Percentiles rank a stretch among this genome's conserved stretches.
phyloP scores from a whole-genome alignment of 2,888 invertebrate species.

The Kuschelorhynchus macadamiae region DNA sequence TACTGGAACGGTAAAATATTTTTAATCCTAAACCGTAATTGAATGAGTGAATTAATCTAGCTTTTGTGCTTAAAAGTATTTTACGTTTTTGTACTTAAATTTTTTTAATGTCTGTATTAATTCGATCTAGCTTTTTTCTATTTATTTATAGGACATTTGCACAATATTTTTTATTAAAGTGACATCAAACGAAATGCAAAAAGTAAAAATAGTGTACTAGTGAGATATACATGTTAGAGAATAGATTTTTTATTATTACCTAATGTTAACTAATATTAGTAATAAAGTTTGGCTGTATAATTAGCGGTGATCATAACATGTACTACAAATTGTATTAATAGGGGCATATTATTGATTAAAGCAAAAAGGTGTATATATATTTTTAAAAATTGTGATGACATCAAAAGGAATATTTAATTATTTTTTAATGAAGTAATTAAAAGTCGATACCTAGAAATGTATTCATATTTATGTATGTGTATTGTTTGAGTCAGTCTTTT shows the following conservation, averaged over 20 bases:
- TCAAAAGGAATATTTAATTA: not conserved
- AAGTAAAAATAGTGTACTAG: constrained; percentile 12
- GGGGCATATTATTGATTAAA: constrained; percentile 2
- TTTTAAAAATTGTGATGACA: not conserved
- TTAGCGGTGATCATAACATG: constrained; percentile 25
- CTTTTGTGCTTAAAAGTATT: constrained; percentile 13
- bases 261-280: constrained; percentile 42
- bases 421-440: too few species aligned
- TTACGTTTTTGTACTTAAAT: constrained; percentile 22
- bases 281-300: constrained; percentile 43
- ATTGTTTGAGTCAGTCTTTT: too few species aligned
- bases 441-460: too few species aligned
- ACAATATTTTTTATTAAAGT: constrained; percentile 17
- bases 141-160: constrained; percentile 1
- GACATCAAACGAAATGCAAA: constrained; percentile 20
- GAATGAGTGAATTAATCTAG: not conserved
- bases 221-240: constrained; percentile 29
- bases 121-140: not conserved
- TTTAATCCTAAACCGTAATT: too few species aligned
- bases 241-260: constrained; percentile 46
- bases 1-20: too few species aligned
- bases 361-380: not conserved
- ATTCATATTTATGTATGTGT: too few species aligned
- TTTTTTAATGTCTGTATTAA: constrained; percentile 1
- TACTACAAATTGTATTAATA: not conserved